Percentiles rank a stretch among this genome's conserved stretches.
phyloP scores from a whole-genome alignment of 1,140 invertebrate species.

The Tetragnatha versicolor region DNA sequence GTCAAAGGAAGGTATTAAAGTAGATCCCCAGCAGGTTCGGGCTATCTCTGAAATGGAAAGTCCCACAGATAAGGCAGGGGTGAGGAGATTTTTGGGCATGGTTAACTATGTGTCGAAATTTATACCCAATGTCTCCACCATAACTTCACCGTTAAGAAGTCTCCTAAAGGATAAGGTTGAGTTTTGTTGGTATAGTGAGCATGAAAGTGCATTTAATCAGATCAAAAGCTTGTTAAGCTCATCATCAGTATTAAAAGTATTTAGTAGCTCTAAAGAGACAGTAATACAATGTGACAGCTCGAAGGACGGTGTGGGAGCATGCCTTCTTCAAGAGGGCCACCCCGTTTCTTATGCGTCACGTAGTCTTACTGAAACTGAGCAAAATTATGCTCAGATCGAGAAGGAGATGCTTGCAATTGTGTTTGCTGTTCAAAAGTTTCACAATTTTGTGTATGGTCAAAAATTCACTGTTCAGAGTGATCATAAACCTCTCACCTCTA shows the following conservation, averaged over 20 bases:
- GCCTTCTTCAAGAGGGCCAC: slow-evolving; percentile 20
- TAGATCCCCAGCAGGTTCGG: slow-evolving; percentile 62
- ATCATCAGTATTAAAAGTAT: slow-evolving; percentile 27
- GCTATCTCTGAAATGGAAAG: slow-evolving; percentile 58
- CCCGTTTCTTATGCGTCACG: not conserved
- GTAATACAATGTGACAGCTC: slow-evolving; percentile 27
- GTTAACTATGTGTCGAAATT: slow-evolving; percentile 48
- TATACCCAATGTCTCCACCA: slow-evolving; percentile 30
- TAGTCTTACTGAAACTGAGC: slow-evolving; percentile 48
- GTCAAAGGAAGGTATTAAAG: slow-evolving; percentile 32
- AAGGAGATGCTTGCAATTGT: slow-evolving; percentile 66
- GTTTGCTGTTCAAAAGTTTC: slow-evolving; percentile 63
- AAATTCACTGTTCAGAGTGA: slow-evolving; percentile 67
- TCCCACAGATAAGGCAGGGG: slow-evolving; percentile 13
- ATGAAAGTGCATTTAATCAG: slow-evolving; percentile 3
- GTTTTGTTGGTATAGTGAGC: slow-evolving; percentile 22
- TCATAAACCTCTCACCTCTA: slow-evolving; percentile 65
- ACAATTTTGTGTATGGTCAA: slow-evolving; percentile 64
- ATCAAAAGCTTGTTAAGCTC: slow-evolving; percentile 23
- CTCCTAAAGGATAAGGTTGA: slow-evolving; percentile 33
- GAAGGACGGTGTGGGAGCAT: slow-evolving; percentile 15
- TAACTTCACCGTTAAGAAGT: slow-evolving; percentile 25
- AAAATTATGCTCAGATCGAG: slow-evolving; percentile 65
- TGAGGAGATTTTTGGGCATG: slow-evolving; percentile 37
- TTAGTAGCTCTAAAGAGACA: not conserved